A percentile compares a stretch with the other conserved stretches of the same genome.
phyloP scores from a whole-genome alignment of 1,140 invertebrate genomes.

The Drosophila sp. region DNA sequence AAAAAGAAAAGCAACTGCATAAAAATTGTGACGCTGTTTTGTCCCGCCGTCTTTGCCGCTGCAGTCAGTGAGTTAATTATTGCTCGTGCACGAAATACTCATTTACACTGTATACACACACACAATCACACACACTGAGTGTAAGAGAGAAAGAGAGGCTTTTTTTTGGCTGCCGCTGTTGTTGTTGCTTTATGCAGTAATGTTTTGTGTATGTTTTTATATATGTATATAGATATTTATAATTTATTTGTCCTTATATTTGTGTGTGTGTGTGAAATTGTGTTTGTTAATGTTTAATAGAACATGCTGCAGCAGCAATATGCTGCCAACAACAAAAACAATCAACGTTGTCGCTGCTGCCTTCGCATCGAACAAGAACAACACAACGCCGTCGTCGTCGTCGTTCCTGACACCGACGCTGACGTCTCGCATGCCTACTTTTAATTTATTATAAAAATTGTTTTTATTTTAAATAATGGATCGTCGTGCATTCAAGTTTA shows the following conservation, averaged over 20 bases:
- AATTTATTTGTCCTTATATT: slow-evolving; percentile 9
- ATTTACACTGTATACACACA: slow-evolving; percentile 51
- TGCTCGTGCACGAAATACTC: slow-evolving; percentile 64
- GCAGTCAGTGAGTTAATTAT: slow-evolving; percentile 71
- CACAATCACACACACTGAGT: slow-evolving; percentile 24
- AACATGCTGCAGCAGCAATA: slow-evolving; percentile 62
- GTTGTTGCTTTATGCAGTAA: slow-evolving; percentile 12
- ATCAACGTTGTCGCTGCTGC: slow-evolving; percentile 42
- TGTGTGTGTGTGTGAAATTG: slow-evolving; percentile 49
- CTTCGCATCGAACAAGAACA: slow-evolving; percentile 38
- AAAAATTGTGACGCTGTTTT: slow-evolving; percentile 12
- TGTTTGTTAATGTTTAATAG: slow-evolving; percentile 61
- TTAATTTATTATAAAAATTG: slow-evolving; percentile 80
- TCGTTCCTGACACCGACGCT: slow-evolving; percentile 42
- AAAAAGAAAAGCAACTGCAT: slow-evolving; percentile 38
- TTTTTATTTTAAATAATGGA: slow-evolving; percentile 83
- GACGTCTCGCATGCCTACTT: slow-evolving; percentile 74
- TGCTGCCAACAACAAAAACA: slow-evolving; percentile 64
- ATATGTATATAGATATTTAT: slow-evolving; percentile 2
- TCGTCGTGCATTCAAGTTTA: slow-evolving; percentile 83
- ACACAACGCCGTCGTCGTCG: slow-evolving; percentile 37
- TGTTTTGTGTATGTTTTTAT: slow-evolving; percentile 6
- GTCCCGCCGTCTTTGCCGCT: slow-evolving; percentile 27
- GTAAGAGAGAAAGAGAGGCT: slow-evolving; percentile 43
- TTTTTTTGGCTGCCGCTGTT: slow-evolving; percentile 37